phyloP scores from a whole-genome alignment of 2,888 invertebrate genomes.

The Platycheirus albimanus region DNA sequence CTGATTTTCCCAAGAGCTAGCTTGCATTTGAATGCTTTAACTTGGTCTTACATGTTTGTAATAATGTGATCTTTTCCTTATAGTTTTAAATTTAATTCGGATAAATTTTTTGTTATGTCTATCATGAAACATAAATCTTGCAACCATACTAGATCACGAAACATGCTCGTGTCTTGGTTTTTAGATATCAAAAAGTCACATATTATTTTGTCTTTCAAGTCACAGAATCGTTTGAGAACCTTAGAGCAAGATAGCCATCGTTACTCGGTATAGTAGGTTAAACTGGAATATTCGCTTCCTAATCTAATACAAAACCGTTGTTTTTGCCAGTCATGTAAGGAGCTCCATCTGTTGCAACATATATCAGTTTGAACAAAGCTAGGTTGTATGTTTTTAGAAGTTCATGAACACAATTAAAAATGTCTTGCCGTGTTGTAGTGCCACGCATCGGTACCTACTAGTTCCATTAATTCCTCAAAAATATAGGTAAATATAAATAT shows the following conservation, averaged over 20 bases:
- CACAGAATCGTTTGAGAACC: too few relatives aligned
- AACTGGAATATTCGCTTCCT: too few relatives aligned
- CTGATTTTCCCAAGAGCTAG: conserved; percentile 68
- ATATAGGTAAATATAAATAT: too few relatives aligned
- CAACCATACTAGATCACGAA: too few relatives aligned
- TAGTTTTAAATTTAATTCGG: conserved; percentile 62
- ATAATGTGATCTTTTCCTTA: too few relatives aligned
- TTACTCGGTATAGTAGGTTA: too few relatives aligned
- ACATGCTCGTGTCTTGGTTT: too few relatives aligned
- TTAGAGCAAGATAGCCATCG: too few relatives aligned
- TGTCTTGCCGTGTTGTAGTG: conserved; percentile 74
- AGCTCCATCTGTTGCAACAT: conserved; percentile 75
- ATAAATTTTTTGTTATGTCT: conserved; percentile 57
- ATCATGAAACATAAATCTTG: too few relatives aligned
- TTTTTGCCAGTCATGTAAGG: conserved; percentile 75
- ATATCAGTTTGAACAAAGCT: conserved; percentile 72
- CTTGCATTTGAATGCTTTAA: too few relatives aligned
- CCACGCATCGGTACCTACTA: conserved; percentile 63
- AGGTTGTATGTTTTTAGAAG: conserved; percentile 61
- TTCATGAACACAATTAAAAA: conserved; percentile 69
- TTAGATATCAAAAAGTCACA: conserved; percentile 54
- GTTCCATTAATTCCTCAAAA: conserved; percentile 66
- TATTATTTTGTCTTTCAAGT: conserved; percentile 66
- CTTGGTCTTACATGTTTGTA: too few relatives aligned
- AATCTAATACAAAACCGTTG: conserved; percentile 72